Evolutionary conservation across 1,140 invertebrate genomes (phyloP), one percentile per base, ranked within the genome.

Genomic region (Gryon sp.): DNA sequence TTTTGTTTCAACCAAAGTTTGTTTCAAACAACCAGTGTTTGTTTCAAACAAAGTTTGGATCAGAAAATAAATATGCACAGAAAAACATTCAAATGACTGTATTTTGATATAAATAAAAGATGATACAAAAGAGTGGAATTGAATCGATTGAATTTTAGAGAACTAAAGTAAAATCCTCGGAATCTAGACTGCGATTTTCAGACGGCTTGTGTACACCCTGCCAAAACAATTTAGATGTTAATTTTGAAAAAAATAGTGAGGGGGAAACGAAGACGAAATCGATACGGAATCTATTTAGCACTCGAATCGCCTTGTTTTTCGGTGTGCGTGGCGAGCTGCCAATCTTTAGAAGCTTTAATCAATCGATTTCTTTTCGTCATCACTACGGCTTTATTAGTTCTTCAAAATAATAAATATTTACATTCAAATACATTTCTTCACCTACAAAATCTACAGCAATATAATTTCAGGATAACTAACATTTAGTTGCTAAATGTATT

Each of bases 281-380:
- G 63, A 75, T 75, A 75, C 72, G 48, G 63, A 75, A 75, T 74
- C 70, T 74, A 74, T 74, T 74, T 74, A 74, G 53, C 48, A 68
- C 62, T 68, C 12, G 48, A 75, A 68, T 68, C 62, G 62, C 38
- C 43, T 65, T 65, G 69, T 74, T 74, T 65, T 74, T 74, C 15
- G 20, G 55, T 9, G 26, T 32, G 22, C 53, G 19, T 55, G 46
- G 70, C 53, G 34, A 16, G 2, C 11, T 66, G 53, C 53, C 70
- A 60, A 74, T 66, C 70, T 60, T 74, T 11, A 2, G 1, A 26
- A 50, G 20, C 12, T 66, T 66, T 66, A 57, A 74, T 74, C 70
- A 74, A 66, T 66, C 53, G 19, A 1, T 43, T 60, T 20, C 43
- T 59, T 22, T 55, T 19, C 18, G 18, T 41, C 52, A 48, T 28